Conservation (phyloP, 2,113 vertebrate species). For the Polypterus bichir region DNA sequence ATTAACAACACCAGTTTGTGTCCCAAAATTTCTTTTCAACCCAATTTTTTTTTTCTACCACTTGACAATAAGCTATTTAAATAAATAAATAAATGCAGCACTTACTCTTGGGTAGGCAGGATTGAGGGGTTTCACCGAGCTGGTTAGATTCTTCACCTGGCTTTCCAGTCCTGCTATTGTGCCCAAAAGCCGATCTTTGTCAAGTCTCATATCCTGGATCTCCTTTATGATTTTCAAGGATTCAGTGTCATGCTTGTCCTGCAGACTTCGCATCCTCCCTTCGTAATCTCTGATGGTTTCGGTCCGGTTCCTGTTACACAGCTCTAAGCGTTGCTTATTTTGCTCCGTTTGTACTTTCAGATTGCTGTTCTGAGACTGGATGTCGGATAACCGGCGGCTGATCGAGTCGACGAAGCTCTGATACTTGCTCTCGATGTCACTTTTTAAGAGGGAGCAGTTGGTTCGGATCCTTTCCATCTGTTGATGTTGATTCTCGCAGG, state of each 20-base stretch:
- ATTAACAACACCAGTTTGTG: too few relatives aligned
- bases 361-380: slow-evolving; percentile 35
- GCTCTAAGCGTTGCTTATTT: slow-evolving; percentile 14
- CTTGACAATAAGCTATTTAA: slow-evolving; percentile 13
- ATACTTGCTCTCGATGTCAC: slow-evolving; percentile 42
- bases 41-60: slow-evolving; percentile 7
- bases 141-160: slow-evolving; percentile 6
- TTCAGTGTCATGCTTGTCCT: slow-evolving; percentile 27
- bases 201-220: fast-evolving
- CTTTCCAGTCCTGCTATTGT: not conserved
- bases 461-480: slow-evolving; percentile 33
- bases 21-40: slow-evolving; percentile 6
- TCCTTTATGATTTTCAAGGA: slow-evolving; percentile 32
- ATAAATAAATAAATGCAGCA: slow-evolving; percentile 3
- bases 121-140: not conserved
- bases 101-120: slow-evolving; percentile 4
- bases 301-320: slow-evolving; percentile 22
- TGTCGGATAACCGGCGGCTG: slow-evolving; percentile 34
- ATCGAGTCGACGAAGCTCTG: slow-evolving; percentile 37
- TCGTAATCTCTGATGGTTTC: slow-evolving; percentile 13
- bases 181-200: slow-evolving; percentile 9
- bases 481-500: slow-evolving; percentile 42
- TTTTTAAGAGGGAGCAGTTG: slow-evolving; percentile 43
- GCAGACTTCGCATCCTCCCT: slow-evolving; percentile 25
- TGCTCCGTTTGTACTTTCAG: slow-evolving; percentile 34